These are phyloP conservation scores for Andrena minutula DNA, from an alignment of 2,888 invertebrate genomes.

Conservation along the genomic window DNA sequence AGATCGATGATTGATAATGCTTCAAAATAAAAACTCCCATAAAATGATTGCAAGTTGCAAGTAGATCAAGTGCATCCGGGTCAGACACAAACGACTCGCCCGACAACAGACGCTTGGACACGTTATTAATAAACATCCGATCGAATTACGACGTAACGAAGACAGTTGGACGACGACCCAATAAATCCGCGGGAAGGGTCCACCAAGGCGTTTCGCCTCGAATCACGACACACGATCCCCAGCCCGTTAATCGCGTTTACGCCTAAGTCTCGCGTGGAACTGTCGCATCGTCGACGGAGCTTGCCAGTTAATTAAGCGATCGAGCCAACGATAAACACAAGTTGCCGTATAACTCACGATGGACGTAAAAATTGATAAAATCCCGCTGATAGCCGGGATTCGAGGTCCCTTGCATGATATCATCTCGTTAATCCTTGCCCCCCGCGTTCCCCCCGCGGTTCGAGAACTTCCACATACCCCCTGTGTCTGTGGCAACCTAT, in stretches of 20 bases:
- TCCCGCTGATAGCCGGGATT: neutral
- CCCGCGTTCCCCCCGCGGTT: neutral
- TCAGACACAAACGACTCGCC: neutral
- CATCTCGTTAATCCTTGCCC: slow-evolving; percentile 19
- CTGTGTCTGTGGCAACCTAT: neutral
- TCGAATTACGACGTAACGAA: slow-evolving; percentile 11
- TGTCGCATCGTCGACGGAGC: neutral
- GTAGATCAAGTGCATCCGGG: neutral
- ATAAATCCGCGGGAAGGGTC: neutral
- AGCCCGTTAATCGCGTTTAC: neutral
- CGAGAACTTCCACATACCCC: slow-evolving; percentile 4
- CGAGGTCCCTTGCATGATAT: slow-evolving; percentile 15
- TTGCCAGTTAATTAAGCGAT: neutral
- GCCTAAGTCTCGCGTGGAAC: neutral
- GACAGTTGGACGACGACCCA: neutral
- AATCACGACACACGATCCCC: neutral
- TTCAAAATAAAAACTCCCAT: neutral
- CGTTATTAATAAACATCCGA: slow-evolving; percentile 14
- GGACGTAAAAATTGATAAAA: neutral
- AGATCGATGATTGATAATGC: no score
- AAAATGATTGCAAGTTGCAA: neutral
- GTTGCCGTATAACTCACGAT: neutral
- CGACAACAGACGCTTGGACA: neutral
- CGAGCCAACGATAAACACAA: neutral
- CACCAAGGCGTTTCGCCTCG: neutral